Percentiles rank a stretch among this genome's conserved stretches.
Evolutionary conservation across 2,888 invertebrate genomes (phyloP).

Genomic region (Macaria liturata): DNA sequence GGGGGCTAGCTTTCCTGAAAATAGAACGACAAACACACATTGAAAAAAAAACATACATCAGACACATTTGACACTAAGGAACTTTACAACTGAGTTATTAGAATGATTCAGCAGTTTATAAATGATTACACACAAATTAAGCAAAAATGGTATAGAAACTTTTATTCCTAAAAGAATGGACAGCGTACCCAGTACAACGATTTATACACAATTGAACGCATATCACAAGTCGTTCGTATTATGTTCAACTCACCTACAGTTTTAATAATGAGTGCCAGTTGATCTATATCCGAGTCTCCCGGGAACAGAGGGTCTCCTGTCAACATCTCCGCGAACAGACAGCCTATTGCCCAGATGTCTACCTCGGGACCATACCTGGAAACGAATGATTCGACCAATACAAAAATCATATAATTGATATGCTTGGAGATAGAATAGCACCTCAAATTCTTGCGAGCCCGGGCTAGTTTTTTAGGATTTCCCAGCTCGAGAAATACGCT

Average conservation of each 20-base stretch:
- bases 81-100: background rate
- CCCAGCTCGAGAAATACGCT: too few relatives aligned
- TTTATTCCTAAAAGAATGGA: too few relatives aligned
- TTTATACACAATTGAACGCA: too few relatives aligned
- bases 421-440: too few relatives aligned
- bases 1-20: constrained; percentile 71
- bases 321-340: constrained; percentile 93
- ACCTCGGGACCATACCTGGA: constrained; percentile 87
- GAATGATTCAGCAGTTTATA: too few relatives aligned
- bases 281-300: constrained; percentile 95
- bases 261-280: constrained; percentile 91
- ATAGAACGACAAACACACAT: background rate
- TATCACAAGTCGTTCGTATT: too few relatives aligned
- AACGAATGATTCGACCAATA: background rate
- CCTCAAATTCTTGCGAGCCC: too few relatives aligned
- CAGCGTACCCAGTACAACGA: too few relatives aligned
- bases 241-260: constrained; percentile 84
- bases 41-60: background rate
- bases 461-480: too few relatives aligned
- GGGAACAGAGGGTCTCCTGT: constrained; percentile 94
- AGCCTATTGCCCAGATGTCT: constrained; percentile 95
- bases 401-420: too few relatives aligned
- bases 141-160: too few relatives aligned
- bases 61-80: background rate
- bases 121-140: too few relatives aligned